These are phyloP conservation scores for Selene dorsalis DNA, from an alignment of 2,797 vertebrate genomes.

Conservation along the genomic window DNA sequence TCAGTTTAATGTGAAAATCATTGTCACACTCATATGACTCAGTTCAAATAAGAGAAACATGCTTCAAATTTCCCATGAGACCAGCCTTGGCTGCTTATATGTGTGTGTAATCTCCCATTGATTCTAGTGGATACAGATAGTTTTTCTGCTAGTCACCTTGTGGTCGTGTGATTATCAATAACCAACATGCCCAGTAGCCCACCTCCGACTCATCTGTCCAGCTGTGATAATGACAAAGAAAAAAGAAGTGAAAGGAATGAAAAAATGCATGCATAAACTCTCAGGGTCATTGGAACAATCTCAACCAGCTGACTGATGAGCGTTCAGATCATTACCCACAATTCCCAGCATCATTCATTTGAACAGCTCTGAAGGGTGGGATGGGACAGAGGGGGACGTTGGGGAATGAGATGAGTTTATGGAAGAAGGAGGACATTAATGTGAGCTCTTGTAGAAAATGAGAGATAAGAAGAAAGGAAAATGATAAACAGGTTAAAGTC, in stretches of 20 bases:
- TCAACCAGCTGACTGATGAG: constrained; percentile 59
- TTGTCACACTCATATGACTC: not conserved
- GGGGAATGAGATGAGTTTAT: constrained; percentile 15
- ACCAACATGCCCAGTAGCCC: not conserved
- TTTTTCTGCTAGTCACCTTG: constrained; percentile 13
- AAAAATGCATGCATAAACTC: constrained; percentile 32
- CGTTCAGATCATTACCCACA: constrained; percentile 65
- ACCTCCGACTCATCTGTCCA: constrained; percentile 13
- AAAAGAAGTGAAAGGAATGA: constrained; percentile 18
- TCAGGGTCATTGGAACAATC: constrained; percentile 47
- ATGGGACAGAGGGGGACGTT: constrained; percentile 3
- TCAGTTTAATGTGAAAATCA: constrained; percentile 13
- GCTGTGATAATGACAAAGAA: constrained; percentile 8
- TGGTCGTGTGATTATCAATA: constrained; percentile 18
- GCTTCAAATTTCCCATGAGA: constrained; percentile 27
- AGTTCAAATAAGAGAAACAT: not conserved
- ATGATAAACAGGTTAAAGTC: not conserved
- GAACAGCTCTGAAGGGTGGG: constrained; percentile 39
- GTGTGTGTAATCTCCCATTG: not conserved
- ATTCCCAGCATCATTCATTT: constrained; percentile 64
- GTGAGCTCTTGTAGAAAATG: constrained; percentile 2
- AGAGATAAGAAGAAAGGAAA: not conserved
- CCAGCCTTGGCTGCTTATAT: constrained; percentile 3
- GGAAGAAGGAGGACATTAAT: constrained; percentile 23
- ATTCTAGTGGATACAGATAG: not conserved